Conservation (phyloP, 2,797 vertebrate genomes). For the Cygnus olor region DNA sequence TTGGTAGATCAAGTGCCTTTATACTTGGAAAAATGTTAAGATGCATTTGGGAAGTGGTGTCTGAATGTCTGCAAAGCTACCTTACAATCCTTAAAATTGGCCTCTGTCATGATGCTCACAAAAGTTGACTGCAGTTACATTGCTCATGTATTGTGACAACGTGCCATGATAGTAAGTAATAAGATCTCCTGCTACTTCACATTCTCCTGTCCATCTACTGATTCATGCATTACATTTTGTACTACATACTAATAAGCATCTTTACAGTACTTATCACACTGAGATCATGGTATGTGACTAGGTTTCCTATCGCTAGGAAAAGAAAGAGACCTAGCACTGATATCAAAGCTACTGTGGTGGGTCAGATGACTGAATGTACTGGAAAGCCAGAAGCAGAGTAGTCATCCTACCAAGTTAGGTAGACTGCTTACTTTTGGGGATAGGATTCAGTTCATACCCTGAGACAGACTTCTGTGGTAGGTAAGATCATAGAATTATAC, state of each 20-base stretch:
- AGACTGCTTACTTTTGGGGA: neutral
- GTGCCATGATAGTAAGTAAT: neutral
- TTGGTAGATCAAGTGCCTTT: neutral
- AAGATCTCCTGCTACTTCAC: neutral
- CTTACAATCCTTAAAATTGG: neutral
- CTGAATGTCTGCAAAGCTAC: neutral
- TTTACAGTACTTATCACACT: fast-evolving
- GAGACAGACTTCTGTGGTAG: neutral
- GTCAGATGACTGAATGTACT: neutral
- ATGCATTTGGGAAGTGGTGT: neutral
- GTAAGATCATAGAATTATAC: neutral
- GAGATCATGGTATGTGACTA: neutral
- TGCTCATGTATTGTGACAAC: neutral
- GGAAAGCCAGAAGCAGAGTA: neutral
- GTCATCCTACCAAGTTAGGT: neutral
- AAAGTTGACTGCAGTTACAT: neutral
- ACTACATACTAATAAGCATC: neutral
- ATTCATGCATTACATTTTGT: neutral
- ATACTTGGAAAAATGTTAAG: neutral
- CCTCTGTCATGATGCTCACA: neutral
- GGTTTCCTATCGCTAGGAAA: neutral
- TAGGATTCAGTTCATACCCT: neutral
- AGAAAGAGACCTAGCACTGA: neutral
- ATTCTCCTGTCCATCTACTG: neutral
- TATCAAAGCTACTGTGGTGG: neutral